A percentile compares a stretch with the other conserved stretches of the same genome.
phyloP scores from a whole-genome alignment of 2,888 invertebrate species.

The Spicauda simplicius region DNA sequence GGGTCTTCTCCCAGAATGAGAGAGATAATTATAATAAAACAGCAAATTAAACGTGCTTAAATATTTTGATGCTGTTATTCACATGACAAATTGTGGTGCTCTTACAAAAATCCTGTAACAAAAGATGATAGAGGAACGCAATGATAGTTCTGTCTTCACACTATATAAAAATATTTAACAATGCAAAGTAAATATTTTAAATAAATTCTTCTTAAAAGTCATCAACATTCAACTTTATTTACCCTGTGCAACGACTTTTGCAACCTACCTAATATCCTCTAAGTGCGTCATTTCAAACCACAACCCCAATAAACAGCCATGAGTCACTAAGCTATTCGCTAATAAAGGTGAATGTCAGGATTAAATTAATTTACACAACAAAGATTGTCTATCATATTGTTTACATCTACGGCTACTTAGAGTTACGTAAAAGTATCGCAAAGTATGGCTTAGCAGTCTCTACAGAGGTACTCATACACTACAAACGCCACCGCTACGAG shows the following conservation, averaged over 20 bases:
- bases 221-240: no score
- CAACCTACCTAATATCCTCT: no score
- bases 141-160: slow-evolving; percentile 23
- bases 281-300: neutral
- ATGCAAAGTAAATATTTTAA: no score
- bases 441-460: slow-evolving; percentile 1
- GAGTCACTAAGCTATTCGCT: neutral
- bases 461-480: slow-evolving; percentile 13
- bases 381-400: neutral
- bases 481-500: slow-evolving; percentile 17
- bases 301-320: neutral
- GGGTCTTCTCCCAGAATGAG: no score
- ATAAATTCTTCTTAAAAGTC: no score
- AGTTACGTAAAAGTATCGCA: slow-evolving; percentile 4
- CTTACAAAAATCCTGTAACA: neutral
- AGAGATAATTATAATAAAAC: no score
- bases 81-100: neutral
- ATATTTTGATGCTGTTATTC: neutral
- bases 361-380: neutral
- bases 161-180: slow-evolving; percentile 17
- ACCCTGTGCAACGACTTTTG: no score
- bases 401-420: no score
- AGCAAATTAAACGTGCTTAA: no score
- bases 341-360: neutral
- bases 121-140: slow-evolving; percentile 18